phyloP scores from a whole-genome alignment of 2,888 invertebrate species.

The Meiosimyza decipiens region DNA sequence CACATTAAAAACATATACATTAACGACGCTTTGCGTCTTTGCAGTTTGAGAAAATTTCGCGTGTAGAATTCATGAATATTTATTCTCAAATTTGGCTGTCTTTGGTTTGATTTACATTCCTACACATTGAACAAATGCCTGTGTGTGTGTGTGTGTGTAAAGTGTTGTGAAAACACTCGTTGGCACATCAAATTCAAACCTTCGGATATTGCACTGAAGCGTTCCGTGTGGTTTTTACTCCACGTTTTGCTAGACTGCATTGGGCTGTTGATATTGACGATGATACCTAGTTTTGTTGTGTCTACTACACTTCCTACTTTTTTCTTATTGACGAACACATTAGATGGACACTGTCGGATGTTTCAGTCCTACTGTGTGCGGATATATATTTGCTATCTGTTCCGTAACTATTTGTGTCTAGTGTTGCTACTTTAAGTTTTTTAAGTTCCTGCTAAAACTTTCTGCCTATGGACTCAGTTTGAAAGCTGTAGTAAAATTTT shows the following conservation, averaged over 20 bases:
- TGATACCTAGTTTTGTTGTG: not conserved
- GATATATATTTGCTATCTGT: not conserved
- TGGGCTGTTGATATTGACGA: not conserved
- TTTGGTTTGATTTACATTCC: not conserved
- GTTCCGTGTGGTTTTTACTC: too few species aligned
- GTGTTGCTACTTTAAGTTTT: too few species aligned
- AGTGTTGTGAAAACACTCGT: not conserved
- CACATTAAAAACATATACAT: not conserved
- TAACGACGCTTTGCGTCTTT: not conserved
- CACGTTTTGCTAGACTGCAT: not conserved
- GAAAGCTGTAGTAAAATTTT: too few species aligned
- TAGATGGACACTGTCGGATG: not conserved
- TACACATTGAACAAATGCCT: not conserved
- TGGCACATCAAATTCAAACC: constrained; percentile 1
- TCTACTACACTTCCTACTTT: too few species aligned
- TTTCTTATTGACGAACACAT: not conserved
- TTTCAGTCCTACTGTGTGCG: not conserved
- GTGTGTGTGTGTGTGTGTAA: constrained; percentile 1
- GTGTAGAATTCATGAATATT: constrained; percentile 16
- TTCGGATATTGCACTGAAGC: not conserved
- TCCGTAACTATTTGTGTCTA: too few species aligned
- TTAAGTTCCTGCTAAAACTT: too few species aligned
- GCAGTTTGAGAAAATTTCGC: not conserved
- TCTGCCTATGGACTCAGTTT: too few species aligned
- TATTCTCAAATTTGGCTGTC: not conserved